Evolutionary conservation across 2,113 vertebrate species (phyloP), one percentile per base, ranked within the genome.

Genomic region (Himantopus leucocephalus): DNA sequence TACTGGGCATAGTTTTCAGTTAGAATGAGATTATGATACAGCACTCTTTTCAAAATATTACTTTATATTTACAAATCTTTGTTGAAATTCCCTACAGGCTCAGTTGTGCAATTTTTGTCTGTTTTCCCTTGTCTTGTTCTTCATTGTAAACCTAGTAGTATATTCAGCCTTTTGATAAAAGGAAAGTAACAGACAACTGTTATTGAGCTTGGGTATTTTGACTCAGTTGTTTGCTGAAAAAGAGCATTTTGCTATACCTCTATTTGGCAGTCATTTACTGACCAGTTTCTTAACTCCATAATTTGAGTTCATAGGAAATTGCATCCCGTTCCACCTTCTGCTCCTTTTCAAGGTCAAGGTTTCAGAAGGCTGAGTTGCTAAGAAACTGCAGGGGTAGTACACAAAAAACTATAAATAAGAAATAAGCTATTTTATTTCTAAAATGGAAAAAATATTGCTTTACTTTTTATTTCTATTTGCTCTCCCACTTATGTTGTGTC

Each of bases 221-320:
- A 50, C 26, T 81, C 48, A 24, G 15, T 26, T 76, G 4, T 88
- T 88, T 74, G 21, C 47, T 88, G 60, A 80, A 90, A 95, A 86
- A 70, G 6, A 68, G 35, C n/a, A 77, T 66, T 90, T 85, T 92
- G 8, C 52, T 90, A 22, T 58, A 74, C 52, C 12, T 74, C 43
- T 74, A 24, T 86, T 77, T 80, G 43, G 19, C 26, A 93, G 18
- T 55, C 26, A 59, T 71, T 94, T 93, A 62, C 55, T 74, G 63
- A 64, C 60, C 30, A n/a, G 72, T 39, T 79, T 90, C 67, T 72
- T 55, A 83, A 74, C 67, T 92, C 77, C 29, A 17, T 83, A 86
- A 94, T 94, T 92, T 79, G 55, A 90, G 72, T 90, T 82, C 56
- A 79, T 74, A 71, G 43, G 35, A 94, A 90, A 92, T 83, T 79